Evolutionary conservation across 92 coral and sea anemone species (phyloP).

Genomic region (Zoanthus sociatus): DNA sequence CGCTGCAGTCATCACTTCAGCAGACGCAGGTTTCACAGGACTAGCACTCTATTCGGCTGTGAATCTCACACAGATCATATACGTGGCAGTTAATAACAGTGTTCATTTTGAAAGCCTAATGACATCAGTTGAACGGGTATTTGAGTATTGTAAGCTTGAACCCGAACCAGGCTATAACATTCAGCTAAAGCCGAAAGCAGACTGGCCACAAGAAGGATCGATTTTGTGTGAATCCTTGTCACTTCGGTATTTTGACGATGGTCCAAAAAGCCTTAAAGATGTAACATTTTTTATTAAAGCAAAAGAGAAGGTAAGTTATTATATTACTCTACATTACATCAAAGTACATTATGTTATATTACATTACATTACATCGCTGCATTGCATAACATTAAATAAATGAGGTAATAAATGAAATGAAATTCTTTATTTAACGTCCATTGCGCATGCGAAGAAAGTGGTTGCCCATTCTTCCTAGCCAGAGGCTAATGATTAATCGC

Average conservation of each 20-base stretch:
- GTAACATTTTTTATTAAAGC: constrained; percentile 50
- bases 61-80: constrained; percentile 44
- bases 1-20: constrained; percentile 69
- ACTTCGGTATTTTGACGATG: constrained; percentile 48
- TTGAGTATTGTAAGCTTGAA: constrained; percentile 42
- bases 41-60: constrained; percentile 25
- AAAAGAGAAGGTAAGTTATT: constrained; percentile 50
- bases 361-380: not conserved
- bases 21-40: constrained; percentile 68
- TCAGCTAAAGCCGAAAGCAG: constrained; percentile 23
- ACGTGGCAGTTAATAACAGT: constrained; percentile 33
- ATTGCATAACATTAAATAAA: too few species aligned
- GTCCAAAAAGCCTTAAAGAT: constrained; percentile 45
- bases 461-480: too few species aligned
- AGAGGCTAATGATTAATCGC: too few species aligned
- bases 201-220: constrained; percentile 59
- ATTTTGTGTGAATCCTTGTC: constrained; percentile 43
- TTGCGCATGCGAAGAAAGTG: too few species aligned
- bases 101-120: constrained; percentile 46
- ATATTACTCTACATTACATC: not conserved
- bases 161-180: constrained; percentile 53
- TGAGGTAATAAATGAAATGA: too few species aligned
- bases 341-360: not conserved
- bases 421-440: too few species aligned
- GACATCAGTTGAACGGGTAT: constrained; percentile 66